phyloP scores from a whole-genome alignment of 2,797 vertebrate genomes.

The Myotis planiceps region DNA sequence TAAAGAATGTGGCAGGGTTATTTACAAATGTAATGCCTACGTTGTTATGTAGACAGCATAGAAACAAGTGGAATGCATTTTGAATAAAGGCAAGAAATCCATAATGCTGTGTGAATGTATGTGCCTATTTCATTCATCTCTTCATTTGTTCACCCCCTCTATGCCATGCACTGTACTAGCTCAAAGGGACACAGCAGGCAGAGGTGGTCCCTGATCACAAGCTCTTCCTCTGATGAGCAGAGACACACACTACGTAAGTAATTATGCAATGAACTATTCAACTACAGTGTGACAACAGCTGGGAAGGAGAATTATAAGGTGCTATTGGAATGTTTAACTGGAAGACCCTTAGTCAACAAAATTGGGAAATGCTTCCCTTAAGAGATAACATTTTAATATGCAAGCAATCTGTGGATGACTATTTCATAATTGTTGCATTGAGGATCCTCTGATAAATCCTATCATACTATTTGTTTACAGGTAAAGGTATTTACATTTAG shows the following conservation, averaged over 20 bases:
- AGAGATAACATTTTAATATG: not conserved
- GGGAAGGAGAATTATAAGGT: not conserved
- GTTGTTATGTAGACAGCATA: not conserved
- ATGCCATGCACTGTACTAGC: accelerated
- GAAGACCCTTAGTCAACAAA: not conserved
- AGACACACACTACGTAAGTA: not conserved
- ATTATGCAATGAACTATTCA: not conserved
- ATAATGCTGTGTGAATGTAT: not conserved
- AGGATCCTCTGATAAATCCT: not conserved
- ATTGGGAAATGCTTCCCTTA: not conserved
- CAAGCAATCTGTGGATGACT: not conserved
- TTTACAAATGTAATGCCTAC: not conserved
- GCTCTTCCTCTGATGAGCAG: not conserved
- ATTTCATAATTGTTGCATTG: not conserved
- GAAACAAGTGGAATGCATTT: not conserved
- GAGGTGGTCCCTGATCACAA: not conserved
- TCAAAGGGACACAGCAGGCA: not conserved
- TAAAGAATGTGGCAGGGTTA: not conserved
- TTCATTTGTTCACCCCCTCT: not conserved
- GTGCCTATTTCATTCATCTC: not conserved
- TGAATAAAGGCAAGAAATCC: not conserved
- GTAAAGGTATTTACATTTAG: not conserved
- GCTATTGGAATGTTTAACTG: not conserved
- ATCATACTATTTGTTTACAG: not conserved
- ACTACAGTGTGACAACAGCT: not conserved